Conservation (phyloP, 1,140 invertebrate species). For the Penaeus indicus region DNA sequence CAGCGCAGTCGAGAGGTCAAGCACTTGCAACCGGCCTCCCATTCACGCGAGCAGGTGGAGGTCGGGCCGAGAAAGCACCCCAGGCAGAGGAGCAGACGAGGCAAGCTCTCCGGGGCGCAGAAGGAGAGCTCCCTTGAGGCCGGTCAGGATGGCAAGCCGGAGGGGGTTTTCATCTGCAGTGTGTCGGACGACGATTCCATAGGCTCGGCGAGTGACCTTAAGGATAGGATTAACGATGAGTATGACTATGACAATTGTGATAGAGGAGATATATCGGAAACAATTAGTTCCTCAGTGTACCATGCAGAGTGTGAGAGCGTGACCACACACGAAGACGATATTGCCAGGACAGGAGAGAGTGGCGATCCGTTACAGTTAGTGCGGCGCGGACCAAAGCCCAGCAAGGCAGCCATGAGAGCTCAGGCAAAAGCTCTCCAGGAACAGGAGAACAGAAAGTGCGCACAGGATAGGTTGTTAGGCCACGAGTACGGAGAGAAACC, state of each 20-base stretch:
- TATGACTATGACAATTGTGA: constrained; percentile 69
- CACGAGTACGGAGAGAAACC: constrained; percentile 86
- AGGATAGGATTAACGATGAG: constrained; percentile 75
- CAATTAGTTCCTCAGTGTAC: constrained; percentile 79
- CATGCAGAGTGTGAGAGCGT: constrained; percentile 81
- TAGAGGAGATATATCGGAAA: constrained; percentile 78
- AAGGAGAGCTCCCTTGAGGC: not conserved
- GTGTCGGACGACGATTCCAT: constrained; percentile 78
- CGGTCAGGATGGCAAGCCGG: constrained; percentile 65
- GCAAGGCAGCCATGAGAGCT: constrained; percentile 66
- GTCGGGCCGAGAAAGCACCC: not conserved
- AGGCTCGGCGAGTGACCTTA: constrained; percentile 81
- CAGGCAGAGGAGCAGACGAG: not conserved
- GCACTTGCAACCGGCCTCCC: not conserved
- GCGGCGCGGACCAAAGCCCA: constrained; percentile 57
- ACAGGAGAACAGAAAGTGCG: constrained; percentile 63
- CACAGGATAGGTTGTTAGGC: constrained; percentile 76
- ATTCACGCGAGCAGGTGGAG: not conserved
- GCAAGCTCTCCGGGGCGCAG: not conserved
- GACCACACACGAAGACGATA: constrained; percentile 77
- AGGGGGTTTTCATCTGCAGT: constrained; percentile 70
- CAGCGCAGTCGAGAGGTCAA: not conserved
- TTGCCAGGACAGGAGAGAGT: constrained; percentile 64
- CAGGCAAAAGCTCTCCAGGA: constrained; percentile 69
- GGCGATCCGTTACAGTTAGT: constrained; percentile 45